Evolutionary conservation across 2,113 vertebrate genomes (phyloP), one percentile per base, ranked within the genome.

Genomic region (Polyodon spathula): DNA sequence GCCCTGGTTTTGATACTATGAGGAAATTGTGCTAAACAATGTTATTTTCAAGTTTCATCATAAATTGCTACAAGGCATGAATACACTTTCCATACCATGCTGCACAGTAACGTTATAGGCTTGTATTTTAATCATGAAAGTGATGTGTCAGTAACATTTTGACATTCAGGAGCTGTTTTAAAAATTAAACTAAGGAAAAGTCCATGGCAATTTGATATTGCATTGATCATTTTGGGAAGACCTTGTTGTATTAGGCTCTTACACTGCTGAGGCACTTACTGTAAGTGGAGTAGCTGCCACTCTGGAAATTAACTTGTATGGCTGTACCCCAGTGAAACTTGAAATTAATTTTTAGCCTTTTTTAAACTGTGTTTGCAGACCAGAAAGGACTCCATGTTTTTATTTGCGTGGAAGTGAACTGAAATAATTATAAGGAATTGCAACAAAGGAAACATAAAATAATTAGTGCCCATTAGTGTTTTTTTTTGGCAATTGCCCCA

Each of bases 81-180:
- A 37, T 54, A 16, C 53, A 54, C 53, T 54, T 53, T 54, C 16
- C 53, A 54, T 27, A 9, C 53, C 37, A 54, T 54, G 37, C 10
- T 54, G 53, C n/a, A 54, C n/a, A 54, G 1, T 15, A 54, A 54
- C 6, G 2, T 54, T 11, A 54, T 17, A 54, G 53, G 53, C 27
- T 54, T 54, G 12, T 54, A 54, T 37, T 54, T 54, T 16, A 17
- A 54, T 54, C 53, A 27, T 54, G 11, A 54, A 54, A 27, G 53
- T 54, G 53, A 54, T 54, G 53, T 37, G 37, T 54, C 53, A 54
- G 53, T 17, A 54, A 7, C 53, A 54, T 54, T 44, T 54, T 54
- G 53, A 54, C 53, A 54, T 54, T 54, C 27, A 54, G 15, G 53
- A 54, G 53, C 2, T 54, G 53, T 16, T 54, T 16, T 54, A 17